phyloP scores from a whole-genome alignment of 1,140 invertebrate species.

The Monochamus saltuarius region DNA sequence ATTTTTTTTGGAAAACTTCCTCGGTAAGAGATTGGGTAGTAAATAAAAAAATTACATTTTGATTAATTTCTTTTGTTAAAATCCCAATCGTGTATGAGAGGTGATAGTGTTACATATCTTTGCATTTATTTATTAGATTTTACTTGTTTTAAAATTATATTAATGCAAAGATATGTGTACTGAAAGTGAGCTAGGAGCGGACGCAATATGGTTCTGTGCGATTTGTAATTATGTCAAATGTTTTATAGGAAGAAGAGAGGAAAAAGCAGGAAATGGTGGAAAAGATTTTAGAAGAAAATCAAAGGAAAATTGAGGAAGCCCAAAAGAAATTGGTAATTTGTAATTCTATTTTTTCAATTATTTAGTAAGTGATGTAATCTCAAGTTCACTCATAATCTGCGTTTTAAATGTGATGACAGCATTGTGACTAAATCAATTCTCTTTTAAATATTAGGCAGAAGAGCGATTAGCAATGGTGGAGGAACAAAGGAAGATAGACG shows the following conservation, averaged over 20 bases:
- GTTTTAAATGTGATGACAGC: constrained; percentile 4
- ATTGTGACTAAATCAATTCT: background rate
- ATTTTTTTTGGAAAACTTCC: background rate
- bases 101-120: background rate
- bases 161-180: constrained; percentile 6
- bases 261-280: constrained; percentile 93
- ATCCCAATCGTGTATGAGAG: background rate
- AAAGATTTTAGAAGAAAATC: constrained; percentile 96
- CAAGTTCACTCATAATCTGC: no score
- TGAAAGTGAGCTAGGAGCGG: constrained; percentile 36
- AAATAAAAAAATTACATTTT: no score
- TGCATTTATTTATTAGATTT: background rate
- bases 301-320: constrained; percentile 95
- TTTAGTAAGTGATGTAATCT: no score
- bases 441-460: constrained; percentile 72
- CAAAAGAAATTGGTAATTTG: constrained; percentile 86
- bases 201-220: constrained; percentile 14
- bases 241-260: constrained; percentile 91
- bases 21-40: no score
- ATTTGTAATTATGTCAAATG: constrained; percentile 34
- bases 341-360: constrained; percentile 13
- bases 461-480: constrained; percentile 95
- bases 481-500: constrained; percentile 93
- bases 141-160: background rate
- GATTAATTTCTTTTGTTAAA: no score